Evolutionary conservation across 2,888 invertebrate species (phyloP), one percentile per base, ranked within the genome.

Genomic region (Trachelus tabidus): DNA sequence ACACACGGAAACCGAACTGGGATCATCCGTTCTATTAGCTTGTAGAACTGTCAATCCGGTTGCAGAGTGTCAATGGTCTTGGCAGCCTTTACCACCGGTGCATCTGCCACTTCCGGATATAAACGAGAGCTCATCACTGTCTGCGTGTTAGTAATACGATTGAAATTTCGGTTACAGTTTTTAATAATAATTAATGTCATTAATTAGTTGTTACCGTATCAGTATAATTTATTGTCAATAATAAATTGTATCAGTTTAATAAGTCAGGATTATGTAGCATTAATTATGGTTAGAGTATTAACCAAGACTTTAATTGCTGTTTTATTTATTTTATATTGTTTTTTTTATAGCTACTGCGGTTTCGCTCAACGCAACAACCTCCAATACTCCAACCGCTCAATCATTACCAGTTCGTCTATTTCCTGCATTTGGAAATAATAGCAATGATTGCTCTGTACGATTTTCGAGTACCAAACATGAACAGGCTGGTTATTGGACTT

Each of bases 401-500:
- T 86, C 90, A 75, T 79, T 91, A 35, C 87, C 90, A 33, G 88
- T 91, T 40, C 87, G 88, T 78, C 85, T 87, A 79, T 91, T 91
- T 83, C 86, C 90, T 76, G 90, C 91, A 56, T 91, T 91, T 81
- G 91, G 91, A 56, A 91, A 90, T 81, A 87, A 88, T 79, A 90
- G 89, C 80, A 90, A 90, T 83, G 91, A 91, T 81, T 91, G 91
- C 85, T 91, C 91, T 76, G 91, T 91, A 34, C 84, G 90, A 82
- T 91, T 91, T 83, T 89, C 88, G 35, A 90, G 89, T 80, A 87
- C 88, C 73, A 88, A 89, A 82, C 85, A 90, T 81, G 91, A 91
- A 79, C 91, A 91, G 81, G 88, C 88, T 79, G 91, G 91, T 81
- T 89, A 90, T 78, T 91, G 91, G 91, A 89, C 87, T 73, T 91